Evolutionary conservation across 2,888 invertebrate species (phyloP).

Genomic region (Coecobrya sp.): DNA sequence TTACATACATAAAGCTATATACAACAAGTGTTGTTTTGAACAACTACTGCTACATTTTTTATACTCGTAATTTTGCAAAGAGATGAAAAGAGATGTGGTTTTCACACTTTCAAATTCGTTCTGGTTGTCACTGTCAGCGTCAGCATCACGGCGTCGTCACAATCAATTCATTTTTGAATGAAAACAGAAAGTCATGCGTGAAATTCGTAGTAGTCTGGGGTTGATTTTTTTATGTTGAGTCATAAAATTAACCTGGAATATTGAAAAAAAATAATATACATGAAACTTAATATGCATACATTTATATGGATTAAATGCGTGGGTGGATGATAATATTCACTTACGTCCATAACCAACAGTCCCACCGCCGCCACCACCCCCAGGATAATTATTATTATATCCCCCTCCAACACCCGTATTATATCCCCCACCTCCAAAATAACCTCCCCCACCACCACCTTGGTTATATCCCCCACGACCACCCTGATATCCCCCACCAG

Average conservation of each 20-base stretch:
- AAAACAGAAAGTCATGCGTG: background rate
- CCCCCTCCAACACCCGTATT: constrained; percentile 75
- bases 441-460: constrained; percentile 50
- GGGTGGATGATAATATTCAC: background rate
- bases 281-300: background rate
- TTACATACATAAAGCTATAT: no score
- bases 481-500: constrained; percentile 37
- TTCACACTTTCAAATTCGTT: no score
- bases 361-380: constrained; percentile 50
- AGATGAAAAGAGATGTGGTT: no score
- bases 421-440: constrained; percentile 69
- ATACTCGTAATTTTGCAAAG: no score
- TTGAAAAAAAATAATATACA: background rate
- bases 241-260: background rate
- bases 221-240: no score
- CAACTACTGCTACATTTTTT: no score
- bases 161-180: no score
- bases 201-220: background rate
- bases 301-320: background rate
- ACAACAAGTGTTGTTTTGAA: no score
- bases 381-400: constrained; percentile 38
- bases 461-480: constrained; percentile 13
- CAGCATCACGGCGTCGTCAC: no score
- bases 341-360: constrained; percentile 75
- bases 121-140: no score